Conservation (phyloP, 2,113 vertebrate species). For the Pachypanchax playfairii region DNA sequence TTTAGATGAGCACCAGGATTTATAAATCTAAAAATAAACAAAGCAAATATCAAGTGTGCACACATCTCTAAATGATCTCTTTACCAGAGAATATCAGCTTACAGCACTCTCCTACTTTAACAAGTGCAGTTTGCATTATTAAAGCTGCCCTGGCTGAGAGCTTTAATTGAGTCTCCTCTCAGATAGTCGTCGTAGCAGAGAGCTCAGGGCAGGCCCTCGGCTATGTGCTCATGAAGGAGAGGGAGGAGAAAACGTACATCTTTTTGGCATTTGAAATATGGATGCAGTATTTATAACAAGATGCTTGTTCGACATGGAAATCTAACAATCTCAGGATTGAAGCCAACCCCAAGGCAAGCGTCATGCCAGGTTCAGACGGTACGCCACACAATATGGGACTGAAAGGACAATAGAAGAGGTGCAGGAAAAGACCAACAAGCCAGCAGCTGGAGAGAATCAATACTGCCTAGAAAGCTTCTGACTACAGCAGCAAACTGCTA, state of each 20-base stretch:
- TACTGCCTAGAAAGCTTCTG: background rate
- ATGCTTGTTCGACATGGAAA: slow-evolving; percentile 43
- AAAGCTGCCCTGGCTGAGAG: slow-evolving; percentile 34
- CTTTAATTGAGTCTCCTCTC: slow-evolving; percentile 52
- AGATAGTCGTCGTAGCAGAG: too few species aligned
- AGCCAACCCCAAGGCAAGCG: slow-evolving; percentile 38
- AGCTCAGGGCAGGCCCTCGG: slow-evolving; percentile 41
- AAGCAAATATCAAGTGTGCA: background rate
- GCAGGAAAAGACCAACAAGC: slow-evolving; percentile 8
- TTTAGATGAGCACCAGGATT: background rate
- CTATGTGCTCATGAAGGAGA: slow-evolving; percentile 7
- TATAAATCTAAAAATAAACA: background rate
- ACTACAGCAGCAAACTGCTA: background rate
- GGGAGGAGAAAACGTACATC: slow-evolving; percentile 27
- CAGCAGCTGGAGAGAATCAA: slow-evolving; percentile 26
- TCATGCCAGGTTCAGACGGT: slow-evolving; percentile 22
- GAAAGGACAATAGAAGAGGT: slow-evolving; percentile 7
- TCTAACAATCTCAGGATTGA: slow-evolving; percentile 44
- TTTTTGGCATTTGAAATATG: slow-evolving; percentile 51
- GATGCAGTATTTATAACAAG: slow-evolving; percentile 37
- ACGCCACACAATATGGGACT: slow-evolving; percentile 26
- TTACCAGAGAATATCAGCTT: slow-evolving; percentile 34
- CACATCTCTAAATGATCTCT: slow-evolving; percentile 26
- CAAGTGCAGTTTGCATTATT: slow-evolving; percentile 68
- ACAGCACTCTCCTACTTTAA: slow-evolving; percentile 40